Conservation (phyloP, 2,113 vertebrate genomes). For the Limanda limanda region DNA sequence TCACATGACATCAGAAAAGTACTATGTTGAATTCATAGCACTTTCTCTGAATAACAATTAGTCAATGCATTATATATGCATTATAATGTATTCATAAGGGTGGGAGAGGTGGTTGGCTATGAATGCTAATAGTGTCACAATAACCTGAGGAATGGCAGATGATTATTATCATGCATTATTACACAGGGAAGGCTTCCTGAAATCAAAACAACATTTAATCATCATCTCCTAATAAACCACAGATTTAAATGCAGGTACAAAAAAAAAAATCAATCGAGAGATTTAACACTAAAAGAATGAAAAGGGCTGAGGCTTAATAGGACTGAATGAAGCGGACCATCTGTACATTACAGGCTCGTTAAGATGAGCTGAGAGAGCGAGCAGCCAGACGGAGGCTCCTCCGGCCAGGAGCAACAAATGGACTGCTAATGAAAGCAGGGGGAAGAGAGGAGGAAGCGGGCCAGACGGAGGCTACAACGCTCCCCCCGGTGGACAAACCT, state of each 20-base stretch:
- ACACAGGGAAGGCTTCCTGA: conserved; percentile 22
- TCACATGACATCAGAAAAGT: conserved; percentile 62
- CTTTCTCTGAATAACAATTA: conserved; percentile 59
- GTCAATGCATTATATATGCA: conserved; percentile 69
- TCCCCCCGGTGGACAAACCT: conserved; percentile 44
- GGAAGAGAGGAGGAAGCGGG: conserved; percentile 15
- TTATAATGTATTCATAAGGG: conserved; percentile 61
- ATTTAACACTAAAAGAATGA: conserved; percentile 18
- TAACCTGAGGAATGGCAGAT: conserved; percentile 28
- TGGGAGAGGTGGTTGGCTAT: conserved; percentile 40
- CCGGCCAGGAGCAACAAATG: conserved; percentile 54
- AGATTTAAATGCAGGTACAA: conserved; percentile 13
- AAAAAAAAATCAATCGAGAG: background rate
- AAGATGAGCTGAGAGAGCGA: conserved; percentile 44
- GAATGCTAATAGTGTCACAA: conserved; percentile 41
- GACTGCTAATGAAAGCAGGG: conserved; percentile 52
- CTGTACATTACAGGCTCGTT: conserved; percentile 65
- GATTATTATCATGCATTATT: conserved; percentile 19
- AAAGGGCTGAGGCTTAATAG: conserved; percentile 40
- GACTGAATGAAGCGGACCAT: conserved; percentile 54
- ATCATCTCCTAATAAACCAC: background rate
- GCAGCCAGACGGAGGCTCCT: conserved; percentile 48
- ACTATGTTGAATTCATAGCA: conserved; percentile 52
- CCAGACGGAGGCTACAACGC: conserved; percentile 29
- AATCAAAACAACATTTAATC: conserved; percentile 5